Percentiles rank a stretch among this genome's conserved stretches.
Evolutionary conservation across 2,888 invertebrate species (phyloP).

Genomic region (Sisyra terminalis): DNA sequence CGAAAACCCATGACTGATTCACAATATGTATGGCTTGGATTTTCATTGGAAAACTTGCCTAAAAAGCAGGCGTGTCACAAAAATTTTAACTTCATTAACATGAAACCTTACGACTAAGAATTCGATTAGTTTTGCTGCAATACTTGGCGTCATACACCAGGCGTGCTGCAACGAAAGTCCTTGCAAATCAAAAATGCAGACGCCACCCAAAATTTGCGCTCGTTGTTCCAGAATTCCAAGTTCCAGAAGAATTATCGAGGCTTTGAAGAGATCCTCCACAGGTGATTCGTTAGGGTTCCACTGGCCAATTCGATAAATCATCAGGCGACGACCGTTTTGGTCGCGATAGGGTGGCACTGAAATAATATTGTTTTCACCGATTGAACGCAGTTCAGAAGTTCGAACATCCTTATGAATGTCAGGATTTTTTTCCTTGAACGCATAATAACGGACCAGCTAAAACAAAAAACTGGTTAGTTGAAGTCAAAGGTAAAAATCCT

Average conservation of each 20-base stretch:
- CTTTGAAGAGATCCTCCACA: slow-evolving; percentile 54
- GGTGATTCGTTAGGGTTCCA: slow-evolving; percentile 55
- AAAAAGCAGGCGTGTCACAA: too few species aligned
- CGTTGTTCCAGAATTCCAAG: slow-evolving; percentile 56
- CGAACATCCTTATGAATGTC: slow-evolving; percentile 48
- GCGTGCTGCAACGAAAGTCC: slow-evolving; percentile 54
- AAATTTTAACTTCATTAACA: slow-evolving; percentile 3
- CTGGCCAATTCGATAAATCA: slow-evolving; percentile 54
- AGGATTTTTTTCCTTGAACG: slow-evolving; percentile 56
- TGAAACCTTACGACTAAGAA: slow-evolving; percentile 43
- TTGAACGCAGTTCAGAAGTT: slow-evolving; percentile 40
- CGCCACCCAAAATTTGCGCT: slow-evolving; percentile 60
- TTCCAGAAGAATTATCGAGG: slow-evolving; percentile 51
- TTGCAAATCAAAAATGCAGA: slow-evolving; percentile 58
- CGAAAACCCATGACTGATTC: slow-evolving; percentile 69
- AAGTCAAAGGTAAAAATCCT: not conserved
- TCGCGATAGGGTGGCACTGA: slow-evolving; percentile 62
- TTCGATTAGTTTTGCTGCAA: slow-evolving; percentile 50
- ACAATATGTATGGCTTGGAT: slow-evolving; percentile 61
- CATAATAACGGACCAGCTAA: slow-evolving; percentile 57
- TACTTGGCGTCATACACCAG: slow-evolving; percentile 53
- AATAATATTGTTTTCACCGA: slow-evolving; percentile 52
- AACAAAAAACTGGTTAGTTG: slow-evolving; percentile 16
- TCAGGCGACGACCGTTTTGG: slow-evolving; percentile 52
- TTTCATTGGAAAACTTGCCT: slow-evolving; percentile 58